Conservation (phyloP, 1,140 invertebrate species). For the Maconellicoccus hirsutus region DNA sequence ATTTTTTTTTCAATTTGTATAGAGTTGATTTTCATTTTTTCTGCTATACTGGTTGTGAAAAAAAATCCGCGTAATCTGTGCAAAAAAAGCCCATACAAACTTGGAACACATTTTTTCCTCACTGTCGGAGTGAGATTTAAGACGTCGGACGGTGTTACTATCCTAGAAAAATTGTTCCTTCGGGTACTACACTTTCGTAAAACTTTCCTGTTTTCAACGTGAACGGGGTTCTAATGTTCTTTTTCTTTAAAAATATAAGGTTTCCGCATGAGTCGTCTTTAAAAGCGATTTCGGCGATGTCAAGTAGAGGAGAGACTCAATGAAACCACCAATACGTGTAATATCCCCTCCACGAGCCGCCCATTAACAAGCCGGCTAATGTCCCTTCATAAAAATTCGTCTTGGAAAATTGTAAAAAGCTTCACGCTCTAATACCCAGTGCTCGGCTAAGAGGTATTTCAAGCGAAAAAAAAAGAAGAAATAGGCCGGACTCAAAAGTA, state of each 20-base stretch:
- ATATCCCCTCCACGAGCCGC: neutral
- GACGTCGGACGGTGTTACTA: neutral
- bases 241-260: constrained; percentile 10
- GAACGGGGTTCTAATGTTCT: constrained; percentile 7
- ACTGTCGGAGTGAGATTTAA: neutral
- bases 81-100: neutral
- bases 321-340: constrained; percentile 3
- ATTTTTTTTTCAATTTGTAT: too few species aligned
- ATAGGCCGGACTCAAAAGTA: too few species aligned
- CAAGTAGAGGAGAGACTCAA: neutral
- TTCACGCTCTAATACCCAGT: neutral
- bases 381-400: constrained; percentile 3
- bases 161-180: neutral
- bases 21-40: neutral
- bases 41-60: neutral
- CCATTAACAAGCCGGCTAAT: constrained; percentile 7
- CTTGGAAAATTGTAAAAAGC: constrained; percentile 3
- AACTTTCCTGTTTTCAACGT: constrained; percentile 8
- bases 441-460: neutral
- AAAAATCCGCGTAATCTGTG: neutral
- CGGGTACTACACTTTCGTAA: neutral
- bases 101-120: neutral
- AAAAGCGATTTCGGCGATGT: neutral
- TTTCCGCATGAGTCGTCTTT: constrained; percentile 7
- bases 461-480: neutral